These are phyloP conservation scores for Umimayanthus kanabou DNA, from an alignment of 92 coral and sea anemone species.

Conservation along the genomic window DNA sequence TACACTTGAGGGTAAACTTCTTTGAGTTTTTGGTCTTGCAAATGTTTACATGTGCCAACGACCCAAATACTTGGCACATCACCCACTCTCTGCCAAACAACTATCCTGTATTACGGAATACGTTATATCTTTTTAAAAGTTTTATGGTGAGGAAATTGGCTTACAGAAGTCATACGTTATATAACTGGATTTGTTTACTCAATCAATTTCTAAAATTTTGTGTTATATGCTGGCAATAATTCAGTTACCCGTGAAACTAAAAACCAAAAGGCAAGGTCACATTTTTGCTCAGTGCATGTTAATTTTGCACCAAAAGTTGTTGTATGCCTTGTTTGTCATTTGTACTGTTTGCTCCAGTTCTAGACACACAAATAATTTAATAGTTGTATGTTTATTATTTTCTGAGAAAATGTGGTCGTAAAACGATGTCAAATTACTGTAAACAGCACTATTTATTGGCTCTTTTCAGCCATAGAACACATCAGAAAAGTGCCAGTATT, in stretches of 20 bases:
- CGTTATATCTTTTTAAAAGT: neutral
- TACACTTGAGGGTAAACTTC: neutral
- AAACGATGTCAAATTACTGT: neutral
- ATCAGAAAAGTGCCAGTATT: constrained; percentile 3
- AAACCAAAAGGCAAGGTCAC: neutral
- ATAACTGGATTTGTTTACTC: constrained; percentile 1
- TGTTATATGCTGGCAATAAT: neutral
- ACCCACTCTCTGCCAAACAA: constrained; percentile 1
- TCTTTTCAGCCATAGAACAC: neutral
- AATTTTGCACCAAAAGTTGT: neutral
- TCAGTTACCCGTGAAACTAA: neutral
- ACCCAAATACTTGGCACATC: no score
- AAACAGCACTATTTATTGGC: neutral
- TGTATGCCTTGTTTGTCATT: constrained; percentile 10
- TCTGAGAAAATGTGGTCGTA: constrained; percentile 17
- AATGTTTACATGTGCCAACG: neutral
- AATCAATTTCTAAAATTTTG: neutral
- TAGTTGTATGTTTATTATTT: constrained; percentile 9
- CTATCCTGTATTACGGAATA: neutral
- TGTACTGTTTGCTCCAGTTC: constrained; percentile 8
- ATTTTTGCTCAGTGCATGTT: neutral
- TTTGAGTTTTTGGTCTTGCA: constrained; percentile 5
- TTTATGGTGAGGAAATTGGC: constrained; percentile 11
- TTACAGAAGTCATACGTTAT: neutral
- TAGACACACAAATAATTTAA: neutral